phyloP scores from a whole-genome alignment of 1,140 invertebrate species.

The Calosoma granatense region DNA sequence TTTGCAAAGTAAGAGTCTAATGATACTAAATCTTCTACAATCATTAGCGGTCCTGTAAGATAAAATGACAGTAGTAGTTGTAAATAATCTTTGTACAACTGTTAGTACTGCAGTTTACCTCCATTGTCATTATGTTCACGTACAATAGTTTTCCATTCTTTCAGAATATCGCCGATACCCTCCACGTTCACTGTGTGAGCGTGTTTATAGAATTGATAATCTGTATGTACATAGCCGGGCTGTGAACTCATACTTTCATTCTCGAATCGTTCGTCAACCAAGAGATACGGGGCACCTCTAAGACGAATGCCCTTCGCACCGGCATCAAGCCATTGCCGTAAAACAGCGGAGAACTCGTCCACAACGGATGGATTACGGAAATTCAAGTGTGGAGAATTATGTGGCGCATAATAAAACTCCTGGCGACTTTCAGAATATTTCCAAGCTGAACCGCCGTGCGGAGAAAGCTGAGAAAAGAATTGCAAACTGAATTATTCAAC shows the following conservation, averaged over 20 bases:
- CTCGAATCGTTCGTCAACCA: conserved; percentile 43
- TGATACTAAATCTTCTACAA: conserved; percentile 28
- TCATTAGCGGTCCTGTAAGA: conserved; percentile 27
- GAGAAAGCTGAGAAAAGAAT: conserved; percentile 27
- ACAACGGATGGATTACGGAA: conserved; percentile 46
- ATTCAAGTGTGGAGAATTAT: conserved; percentile 54
- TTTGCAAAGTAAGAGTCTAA: conserved; percentile 29
- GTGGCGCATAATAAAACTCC: conserved; percentile 51
- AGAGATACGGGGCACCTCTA: conserved; percentile 49
- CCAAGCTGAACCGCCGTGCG: conserved; percentile 49
- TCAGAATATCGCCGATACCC: conserved; percentile 43
- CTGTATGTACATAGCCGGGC: conserved; percentile 25
- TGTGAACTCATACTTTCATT: conserved; percentile 35
- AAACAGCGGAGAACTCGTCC: conserved; percentile 50
- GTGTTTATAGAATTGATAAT: conserved; percentile 51
- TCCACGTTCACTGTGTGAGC: conserved; percentile 44
- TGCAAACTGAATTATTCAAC: conserved; percentile 5
- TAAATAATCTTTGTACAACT: too few relatives aligned
- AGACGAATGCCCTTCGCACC: conserved; percentile 68
- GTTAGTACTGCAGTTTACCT: too few relatives aligned
- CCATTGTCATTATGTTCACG: conserved; percentile 39
- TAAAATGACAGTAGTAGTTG: too few relatives aligned
- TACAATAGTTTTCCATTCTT: conserved; percentile 45
- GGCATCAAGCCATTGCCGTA: conserved; percentile 54
- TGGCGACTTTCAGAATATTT: conserved; percentile 39